A percentile compares a stretch with the other conserved stretches of the same genome.
Conservation (phyloP, 2,797 vertebrate species). For the Gastrophryne carolinensis region DNA sequence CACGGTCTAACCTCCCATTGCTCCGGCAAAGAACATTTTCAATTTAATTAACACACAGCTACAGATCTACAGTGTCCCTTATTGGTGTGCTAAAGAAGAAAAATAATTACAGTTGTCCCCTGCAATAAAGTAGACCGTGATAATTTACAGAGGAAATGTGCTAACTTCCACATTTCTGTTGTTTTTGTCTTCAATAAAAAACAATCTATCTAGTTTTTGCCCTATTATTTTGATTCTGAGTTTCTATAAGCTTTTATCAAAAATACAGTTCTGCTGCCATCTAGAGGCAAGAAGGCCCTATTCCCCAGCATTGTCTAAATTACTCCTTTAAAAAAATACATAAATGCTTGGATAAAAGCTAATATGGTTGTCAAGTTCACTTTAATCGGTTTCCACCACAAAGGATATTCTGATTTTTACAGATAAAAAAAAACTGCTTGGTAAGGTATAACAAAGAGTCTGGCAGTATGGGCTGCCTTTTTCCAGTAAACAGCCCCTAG, state of each 20-base stretch:
- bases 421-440: too few species aligned
- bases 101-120: constrained; percentile 39
- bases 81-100: constrained; percentile 22
- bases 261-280: constrained; percentile 41
- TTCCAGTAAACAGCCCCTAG: too few species aligned
- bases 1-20: not conserved
- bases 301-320: not conserved
- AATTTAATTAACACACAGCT: constrained; percentile 37
- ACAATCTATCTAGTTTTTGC: not conserved
- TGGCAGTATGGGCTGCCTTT: too few species aligned
- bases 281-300: not conserved
- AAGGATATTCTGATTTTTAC: not conserved
- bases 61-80: constrained; percentile 6
- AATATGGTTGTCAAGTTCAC: not conserved
- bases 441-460: too few species aligned
- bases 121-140: constrained; percentile 21
- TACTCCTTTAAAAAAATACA: not conserved
- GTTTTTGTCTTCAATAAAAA: constrained; percentile 15
- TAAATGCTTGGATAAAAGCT: not conserved
- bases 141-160: constrained; percentile 38
- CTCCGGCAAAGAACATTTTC: constrained; percentile 16
- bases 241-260: not conserved
- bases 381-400: not conserved
- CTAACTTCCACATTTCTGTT: constrained; percentile 23
- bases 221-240: not conserved